Evolutionary conservation across 2,113 vertebrate genomes (phyloP), one percentile per base, ranked within the genome.

Genomic region (Vicugna pacos): DNA sequence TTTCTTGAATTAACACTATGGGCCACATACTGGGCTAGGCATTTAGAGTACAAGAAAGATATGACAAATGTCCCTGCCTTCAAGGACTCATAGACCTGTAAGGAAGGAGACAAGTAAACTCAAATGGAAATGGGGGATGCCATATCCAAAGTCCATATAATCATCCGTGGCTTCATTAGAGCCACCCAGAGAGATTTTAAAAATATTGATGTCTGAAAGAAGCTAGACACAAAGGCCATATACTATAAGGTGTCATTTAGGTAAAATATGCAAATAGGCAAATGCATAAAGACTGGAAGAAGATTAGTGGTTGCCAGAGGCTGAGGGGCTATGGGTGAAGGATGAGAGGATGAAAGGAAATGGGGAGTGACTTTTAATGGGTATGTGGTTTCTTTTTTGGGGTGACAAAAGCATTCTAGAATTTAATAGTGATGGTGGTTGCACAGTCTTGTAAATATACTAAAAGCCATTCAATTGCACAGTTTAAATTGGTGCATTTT

Each of bases 31-130:
- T 69, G 24, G 24, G 7, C 50, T 52, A 82, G 9, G 4, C 50
- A 10, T 79, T 93, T 93, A 94, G 54, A 87, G 16, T 72, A 67
- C 26, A 48, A 65, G n/a, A 60, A 75, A 97, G 70, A 26, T 70
- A 50, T 64, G 32, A 22, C 26, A 38, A 70, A 24, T 42, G 15
- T 72, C 4, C 19, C 35, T 54, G n/a, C 42, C 54, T 38, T 94
- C 64, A 62, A 89, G 73, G n/a, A 85, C 70, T 95, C 80, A 42
- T 79, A 48, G n/a, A n/a, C 38, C 73, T 67, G 11, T 48, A 70
- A 91, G 22, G 30, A 64, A 64, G 54, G 32, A 86, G 38, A 54
- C 19, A 46, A 56, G 3, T 24, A 79, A 93, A 87, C 26, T 80
- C 79, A 90, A 67, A 48, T 62, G 58, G n/a, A 95, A 77, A 62